Percentiles rank a stretch among this genome's conserved stretches.
phyloP scores from a whole-genome alignment of 2,888 invertebrate species.

The Clistopyga incitator region DNA sequence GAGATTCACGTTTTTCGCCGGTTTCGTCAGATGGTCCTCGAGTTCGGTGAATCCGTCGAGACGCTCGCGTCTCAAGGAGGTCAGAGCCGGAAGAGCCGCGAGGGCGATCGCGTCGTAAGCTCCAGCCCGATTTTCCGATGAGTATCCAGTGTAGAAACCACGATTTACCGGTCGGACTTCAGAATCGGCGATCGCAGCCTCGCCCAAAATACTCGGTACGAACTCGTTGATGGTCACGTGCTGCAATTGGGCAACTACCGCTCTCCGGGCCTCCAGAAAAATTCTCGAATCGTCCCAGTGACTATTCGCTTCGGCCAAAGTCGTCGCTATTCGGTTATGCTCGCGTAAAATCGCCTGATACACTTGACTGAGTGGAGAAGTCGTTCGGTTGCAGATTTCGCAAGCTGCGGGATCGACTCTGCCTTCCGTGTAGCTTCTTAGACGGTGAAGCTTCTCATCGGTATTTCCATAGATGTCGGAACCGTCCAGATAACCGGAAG shows the following conservation, averaged over 20 bases:
- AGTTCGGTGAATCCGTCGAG: conserved; percentile 84
- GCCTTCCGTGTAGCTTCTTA: conserved; percentile 90
- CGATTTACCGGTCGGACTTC: conserved; percentile 87
- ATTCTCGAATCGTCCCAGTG: conserved; percentile 93
- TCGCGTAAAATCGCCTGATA: conserved; percentile 91
- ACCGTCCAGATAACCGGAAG: conserved; percentile 93
- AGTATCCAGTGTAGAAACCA: conserved; percentile 92
- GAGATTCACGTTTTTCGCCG: conserved; percentile 88
- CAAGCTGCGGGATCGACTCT: conserved; percentile 89
- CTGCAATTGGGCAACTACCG: conserved; percentile 92
- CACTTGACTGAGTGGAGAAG: conserved; percentile 88
- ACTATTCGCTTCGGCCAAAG: conserved; percentile 89
- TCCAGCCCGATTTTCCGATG: conserved; percentile 92
- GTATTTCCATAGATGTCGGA: conserved; percentile 93
- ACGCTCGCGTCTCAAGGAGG: conserved; percentile 90
- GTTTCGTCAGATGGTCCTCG: conserved; percentile 87
- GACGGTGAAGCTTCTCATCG: conserved; percentile 88
- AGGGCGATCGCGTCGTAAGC: conserved; percentile 92
- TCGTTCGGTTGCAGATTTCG: conserved; percentile 86
- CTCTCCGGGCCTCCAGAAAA: conserved; percentile 91
- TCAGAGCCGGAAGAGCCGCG: conserved; percentile 90
- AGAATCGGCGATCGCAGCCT: conserved; percentile 88
- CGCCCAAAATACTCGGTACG: conserved; percentile 91
- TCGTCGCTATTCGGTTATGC: conserved; percentile 92
- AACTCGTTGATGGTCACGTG: conserved; percentile 94